These are phyloP conservation scores for Hycleus cichorii DNA, from an alignment of 1,140 invertebrate species.

Conservation along the genomic window DNA sequence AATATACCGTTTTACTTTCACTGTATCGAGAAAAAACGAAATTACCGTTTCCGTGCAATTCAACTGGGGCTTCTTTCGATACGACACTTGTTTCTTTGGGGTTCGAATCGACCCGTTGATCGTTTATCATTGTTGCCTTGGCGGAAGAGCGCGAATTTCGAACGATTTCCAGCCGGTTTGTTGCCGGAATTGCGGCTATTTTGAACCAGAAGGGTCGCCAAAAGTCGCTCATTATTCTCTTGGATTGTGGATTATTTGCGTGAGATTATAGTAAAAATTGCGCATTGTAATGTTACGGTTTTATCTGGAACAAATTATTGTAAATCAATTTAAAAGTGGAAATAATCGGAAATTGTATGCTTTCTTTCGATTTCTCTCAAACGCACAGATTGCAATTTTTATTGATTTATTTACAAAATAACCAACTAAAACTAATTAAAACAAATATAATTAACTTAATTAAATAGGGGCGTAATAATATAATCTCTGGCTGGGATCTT, in stretches of 20 bases:
- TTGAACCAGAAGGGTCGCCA: too few relatives aligned
- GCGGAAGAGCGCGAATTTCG: too few relatives aligned
- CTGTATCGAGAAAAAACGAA: neutral
- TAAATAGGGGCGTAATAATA: slow-evolving; percentile 34
- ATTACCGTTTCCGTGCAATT: slow-evolving; percentile 7
- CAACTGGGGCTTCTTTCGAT: slow-evolving; percentile 13
- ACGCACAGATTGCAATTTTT: neutral
- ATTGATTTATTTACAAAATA: neutral
- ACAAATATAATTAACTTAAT: slow-evolving; percentile 7
- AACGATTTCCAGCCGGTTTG: too few relatives aligned
- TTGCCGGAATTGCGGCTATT: too few relatives aligned
- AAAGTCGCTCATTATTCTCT: too few relatives aligned
- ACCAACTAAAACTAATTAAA: neutral
- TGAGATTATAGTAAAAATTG: neutral
- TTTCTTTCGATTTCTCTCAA: neutral
- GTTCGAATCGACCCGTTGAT: too few relatives aligned
- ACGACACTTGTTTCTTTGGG: neutral
- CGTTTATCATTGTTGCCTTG: too few relatives aligned
- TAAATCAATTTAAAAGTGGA: too few relatives aligned
- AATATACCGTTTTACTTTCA: too few relatives aligned
- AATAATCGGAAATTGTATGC: too few relatives aligned
- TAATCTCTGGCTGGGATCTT: slow-evolving; percentile 36
- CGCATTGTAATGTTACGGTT: neutral
- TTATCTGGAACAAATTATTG: too few relatives aligned
- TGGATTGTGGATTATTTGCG: too few relatives aligned